Evolutionary conservation across 2,797 vertebrate genomes (phyloP).

Genomic region (Monodelphis domestica): DNA sequence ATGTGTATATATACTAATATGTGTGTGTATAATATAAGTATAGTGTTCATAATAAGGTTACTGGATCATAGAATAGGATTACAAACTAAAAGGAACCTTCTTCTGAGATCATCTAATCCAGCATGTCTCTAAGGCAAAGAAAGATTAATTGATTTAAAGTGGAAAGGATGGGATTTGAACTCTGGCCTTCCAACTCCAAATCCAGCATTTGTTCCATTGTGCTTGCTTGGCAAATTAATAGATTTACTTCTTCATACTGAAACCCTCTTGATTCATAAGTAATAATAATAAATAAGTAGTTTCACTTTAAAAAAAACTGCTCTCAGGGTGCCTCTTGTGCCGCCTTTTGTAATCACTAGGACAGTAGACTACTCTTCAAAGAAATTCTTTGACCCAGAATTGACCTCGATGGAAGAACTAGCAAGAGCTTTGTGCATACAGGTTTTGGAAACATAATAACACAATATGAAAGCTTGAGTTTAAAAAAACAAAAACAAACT

Average conservation of each 20-base stretch:
- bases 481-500: not conserved
- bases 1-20: no score
- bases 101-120: not conserved
- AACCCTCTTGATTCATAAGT: conserved; percentile 34
- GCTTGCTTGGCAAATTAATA: conserved; percentile 5
- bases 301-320: conserved; percentile 29
- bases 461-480: conserved; percentile 45
- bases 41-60: not conserved
- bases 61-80: not conserved
- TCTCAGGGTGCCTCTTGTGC: conserved; percentile 21
- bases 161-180: not conserved
- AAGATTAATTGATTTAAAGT: not conserved
- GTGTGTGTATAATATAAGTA: no score
- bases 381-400: conserved; percentile 34
- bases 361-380: not conserved
- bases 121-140: not conserved
- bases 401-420: conserved; percentile 31
- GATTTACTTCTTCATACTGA: conserved; percentile 17
- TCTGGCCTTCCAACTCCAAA: not conserved
- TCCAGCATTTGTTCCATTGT: not conserved
- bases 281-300: not conserved
- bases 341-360: conserved; percentile 3
- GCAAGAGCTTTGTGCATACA: conserved; percentile 15
- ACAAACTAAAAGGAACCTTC: not conserved
- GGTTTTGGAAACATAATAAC: conserved; percentile 44